Conservation (phyloP, 2,888 invertebrate species). For the Polyploca ridens region DNA sequence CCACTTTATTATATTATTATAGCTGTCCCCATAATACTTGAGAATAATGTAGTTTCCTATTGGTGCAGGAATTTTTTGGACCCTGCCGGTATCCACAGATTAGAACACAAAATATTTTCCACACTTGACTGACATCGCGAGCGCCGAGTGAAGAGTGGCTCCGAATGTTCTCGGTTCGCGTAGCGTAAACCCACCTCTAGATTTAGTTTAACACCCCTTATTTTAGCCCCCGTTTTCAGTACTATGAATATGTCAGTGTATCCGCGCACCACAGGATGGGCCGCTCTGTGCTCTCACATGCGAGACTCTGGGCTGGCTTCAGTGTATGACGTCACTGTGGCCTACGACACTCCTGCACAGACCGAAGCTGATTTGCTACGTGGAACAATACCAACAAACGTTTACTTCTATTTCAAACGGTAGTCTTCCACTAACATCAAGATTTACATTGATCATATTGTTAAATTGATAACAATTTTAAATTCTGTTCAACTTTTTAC, state of each 20-base stretch:
- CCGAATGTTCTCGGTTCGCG: too few species aligned
- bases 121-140: too few species aligned
- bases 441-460: too few species aligned
- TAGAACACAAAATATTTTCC: too few species aligned
- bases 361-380: slow-evolving; percentile 88
- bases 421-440: slow-evolving; percentile 38
- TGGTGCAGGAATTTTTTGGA: too few species aligned
- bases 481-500: slow-evolving; percentile 28
- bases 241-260: slow-evolving; percentile 92
- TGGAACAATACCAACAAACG: slow-evolving; percentile 89
- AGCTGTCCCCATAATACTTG: too few species aligned
- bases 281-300: slow-evolving; percentile 84
- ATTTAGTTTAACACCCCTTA: slow-evolving; percentile 11
- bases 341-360: slow-evolving; percentile 91
- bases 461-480: not conserved
- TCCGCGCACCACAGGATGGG: slow-evolving; percentile 93
- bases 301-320: slow-evolving; percentile 87
- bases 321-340: slow-evolving; percentile 94
- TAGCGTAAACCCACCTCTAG: not conserved
- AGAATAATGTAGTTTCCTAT: too few species aligned
- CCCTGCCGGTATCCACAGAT: too few species aligned
- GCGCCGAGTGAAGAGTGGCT: too few species aligned
- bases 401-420: slow-evolving; percentile 91
- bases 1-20: too few species aligned
- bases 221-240: slow-evolving; percentile 49